A percentile compares a stretch with the other conserved stretches of the same genome.
Conservation (phyloP, 2,888 invertebrate genomes). For the Pterobdella sp. region DNA sequence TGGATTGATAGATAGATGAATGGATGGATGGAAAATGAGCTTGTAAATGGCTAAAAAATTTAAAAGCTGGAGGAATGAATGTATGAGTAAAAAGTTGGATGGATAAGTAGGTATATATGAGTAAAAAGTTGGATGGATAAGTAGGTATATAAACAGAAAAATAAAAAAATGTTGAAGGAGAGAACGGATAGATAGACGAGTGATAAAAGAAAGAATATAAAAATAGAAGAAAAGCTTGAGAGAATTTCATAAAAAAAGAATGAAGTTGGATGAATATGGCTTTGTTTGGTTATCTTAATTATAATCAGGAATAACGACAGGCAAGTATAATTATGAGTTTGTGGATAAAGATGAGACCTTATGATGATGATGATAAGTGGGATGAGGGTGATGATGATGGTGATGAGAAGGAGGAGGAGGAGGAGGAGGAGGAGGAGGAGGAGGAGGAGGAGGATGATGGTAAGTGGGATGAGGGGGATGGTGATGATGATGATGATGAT, state of each 20-base stretch:
- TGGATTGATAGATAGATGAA: neutral
- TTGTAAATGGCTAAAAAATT: neutral
- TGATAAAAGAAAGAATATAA: too few relatives aligned
- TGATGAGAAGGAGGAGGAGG: neutral
- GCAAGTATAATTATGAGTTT: neutral
- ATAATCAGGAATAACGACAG: neutral
- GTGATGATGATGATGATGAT: slow-evolving; percentile 8
- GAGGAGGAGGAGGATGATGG: neutral
- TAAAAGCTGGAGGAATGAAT: neutral
- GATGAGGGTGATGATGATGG: slow-evolving; percentile 4
- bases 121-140: neutral
- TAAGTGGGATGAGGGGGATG: neutral
- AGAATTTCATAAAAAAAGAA: too few relatives aligned
- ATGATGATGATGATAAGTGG: slow-evolving; percentile 3
- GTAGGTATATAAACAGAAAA: neutral
- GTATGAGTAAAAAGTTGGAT: neutral
- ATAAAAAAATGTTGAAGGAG: too few relatives aligned
- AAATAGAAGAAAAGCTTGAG: too few relatives aligned
- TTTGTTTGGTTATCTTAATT: slow-evolving; percentile 8
- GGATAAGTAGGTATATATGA: neutral
- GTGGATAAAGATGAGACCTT: neutral
- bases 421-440: neutral
- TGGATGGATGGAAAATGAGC: neutral
- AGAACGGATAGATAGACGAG: too few relatives aligned
- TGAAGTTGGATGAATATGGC: too few relatives aligned